Evolutionary conservation across 1,140 invertebrate genomes (phyloP), one percentile per base, ranked within the genome.

Genomic region (Pseudomyrmex concolor): DNA sequence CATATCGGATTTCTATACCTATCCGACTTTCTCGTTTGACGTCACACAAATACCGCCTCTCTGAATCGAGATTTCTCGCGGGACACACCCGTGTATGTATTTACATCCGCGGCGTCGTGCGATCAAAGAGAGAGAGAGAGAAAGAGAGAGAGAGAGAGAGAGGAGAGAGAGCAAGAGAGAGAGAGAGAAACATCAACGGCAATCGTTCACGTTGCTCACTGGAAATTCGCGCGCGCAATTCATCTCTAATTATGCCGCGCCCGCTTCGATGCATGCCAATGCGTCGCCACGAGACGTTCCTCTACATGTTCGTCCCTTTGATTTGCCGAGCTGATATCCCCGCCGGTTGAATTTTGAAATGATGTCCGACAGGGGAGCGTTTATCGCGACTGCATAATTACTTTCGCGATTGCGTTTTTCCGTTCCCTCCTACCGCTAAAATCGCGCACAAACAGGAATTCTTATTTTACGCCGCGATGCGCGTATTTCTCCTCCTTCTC

Each of bases 141-240:
- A 34, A 34, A 5, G 3, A 34, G 34, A 34, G 34, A 34, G 34
- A 34, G 34, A 34, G 25, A 1, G 1, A 25, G 34, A 34, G 34
- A 34, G n/a, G 34, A 34, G 78, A 78, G 72, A 72, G 83, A 78
- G n/a, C n/a, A n/a, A n/a, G n/a, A n/a, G 34, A 34, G 34, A 34
- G 34, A 34, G 78, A 78, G 72, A 72, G 83, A 78, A 88, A 86
- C 76, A 88, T 72, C 70, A 85, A 10, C 74, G 59, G 17, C 19
- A 48, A 73, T 62, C 86, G 70, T 60, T 25, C 45, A 17, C 8
- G 43, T 10, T 68, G 45, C 19, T 25, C 50, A 71, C 43, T 81
- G 73, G 34, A 88, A 86, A 84, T 89, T 88, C 76, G 51, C 84
- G 25, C 55, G 51, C 84, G 59, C 34, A 34, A 83, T 87, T 87